Evolutionary conservation across 2,797 vertebrate genomes (phyloP).

Genomic region (Taenioides sp.): DNA sequence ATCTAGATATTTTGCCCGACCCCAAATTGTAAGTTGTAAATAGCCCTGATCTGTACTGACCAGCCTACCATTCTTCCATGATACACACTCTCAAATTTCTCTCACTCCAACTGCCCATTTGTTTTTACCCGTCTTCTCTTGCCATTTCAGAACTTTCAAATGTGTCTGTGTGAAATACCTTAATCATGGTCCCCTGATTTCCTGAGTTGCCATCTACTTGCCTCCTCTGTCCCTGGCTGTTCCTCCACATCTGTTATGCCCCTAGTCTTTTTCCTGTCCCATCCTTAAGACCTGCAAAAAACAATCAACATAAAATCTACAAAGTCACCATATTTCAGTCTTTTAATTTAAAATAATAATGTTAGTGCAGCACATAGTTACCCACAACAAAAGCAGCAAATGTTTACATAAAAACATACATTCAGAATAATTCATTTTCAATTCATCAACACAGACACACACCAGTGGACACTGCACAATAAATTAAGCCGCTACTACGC

Average conservation of each 20-base stretch:
- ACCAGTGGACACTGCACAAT: slow-evolving; percentile 17
- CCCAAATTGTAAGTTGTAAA: too few relatives aligned
- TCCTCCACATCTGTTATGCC: neutral
- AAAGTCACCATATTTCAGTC: neutral
- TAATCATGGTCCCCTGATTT: too few relatives aligned
- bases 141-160: neutral
- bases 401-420: slow-evolving; percentile 55
- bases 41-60: too few relatives aligned
- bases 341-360: slow-evolving; percentile 5
- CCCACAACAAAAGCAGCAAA: slow-evolving; percentile 34
- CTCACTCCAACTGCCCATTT: too few relatives aligned
- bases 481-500: slow-evolving; percentile 8
- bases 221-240: neutral
- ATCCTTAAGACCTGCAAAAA: neutral
- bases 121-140: too few relatives aligned
- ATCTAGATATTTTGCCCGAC: too few relatives aligned
- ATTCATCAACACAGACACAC: slow-evolving; percentile 5
- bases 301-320: neutral
- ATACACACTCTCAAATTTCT: too few relatives aligned
- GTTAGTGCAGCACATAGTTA: slow-evolving; percentile 8
- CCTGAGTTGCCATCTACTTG: neutral
- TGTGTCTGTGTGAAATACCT: neutral
- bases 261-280: neutral
- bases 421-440: slow-evolving; percentile 43
- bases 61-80: too few relatives aligned